A percentile compares a stretch with the other conserved stretches of the same genome.
These are phyloP conservation scores for Prinia subflava DNA, from an alignment of 2,113 vertebrate genomes.

Conservation along the genomic window DNA sequence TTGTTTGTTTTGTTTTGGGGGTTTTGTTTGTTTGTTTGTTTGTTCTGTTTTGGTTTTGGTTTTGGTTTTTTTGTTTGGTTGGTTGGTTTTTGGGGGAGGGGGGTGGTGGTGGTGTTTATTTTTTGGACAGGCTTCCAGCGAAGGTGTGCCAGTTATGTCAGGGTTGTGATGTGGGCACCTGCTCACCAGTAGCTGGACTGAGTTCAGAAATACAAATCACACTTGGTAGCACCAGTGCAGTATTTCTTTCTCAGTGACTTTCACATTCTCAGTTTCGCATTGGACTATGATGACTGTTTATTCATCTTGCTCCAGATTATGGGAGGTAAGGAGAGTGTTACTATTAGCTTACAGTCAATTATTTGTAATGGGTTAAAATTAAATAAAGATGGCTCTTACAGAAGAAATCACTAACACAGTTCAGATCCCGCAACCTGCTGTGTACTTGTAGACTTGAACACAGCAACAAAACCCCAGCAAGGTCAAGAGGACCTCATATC, in stretches of 20 bases:
- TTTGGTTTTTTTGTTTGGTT: too few species aligned
- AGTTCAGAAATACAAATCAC: conserved; percentile 41
- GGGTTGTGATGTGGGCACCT: conserved; percentile 20
- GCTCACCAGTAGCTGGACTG: conserved; percentile 34
- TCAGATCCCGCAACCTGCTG: background rate
- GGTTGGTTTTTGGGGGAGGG: background rate
- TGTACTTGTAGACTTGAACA: background rate
- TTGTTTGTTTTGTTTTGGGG: too few species aligned
- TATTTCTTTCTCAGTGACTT: conserved; percentile 39
- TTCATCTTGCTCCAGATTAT: conserved; percentile 10
- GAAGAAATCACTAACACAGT: background rate
- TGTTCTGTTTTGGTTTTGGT: too few species aligned
- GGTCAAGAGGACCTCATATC: background rate
- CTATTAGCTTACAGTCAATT: background rate
- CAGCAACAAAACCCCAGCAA: background rate
- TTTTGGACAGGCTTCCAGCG: conserved; percentile 6
- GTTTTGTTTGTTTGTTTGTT: too few species aligned
- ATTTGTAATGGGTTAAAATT: background rate
- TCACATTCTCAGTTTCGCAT: conserved; percentile 4
- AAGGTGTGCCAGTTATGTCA: conserved; percentile 29
- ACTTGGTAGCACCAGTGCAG: background rate
- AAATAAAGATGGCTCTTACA: background rate
- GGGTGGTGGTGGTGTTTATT: background rate
- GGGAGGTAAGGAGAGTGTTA: background rate
- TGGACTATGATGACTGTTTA: conserved; percentile 8